Base-by-base conservation (phyloP, 2,797 vertebrate genomes). In the Poecilia wingei region DNA sequence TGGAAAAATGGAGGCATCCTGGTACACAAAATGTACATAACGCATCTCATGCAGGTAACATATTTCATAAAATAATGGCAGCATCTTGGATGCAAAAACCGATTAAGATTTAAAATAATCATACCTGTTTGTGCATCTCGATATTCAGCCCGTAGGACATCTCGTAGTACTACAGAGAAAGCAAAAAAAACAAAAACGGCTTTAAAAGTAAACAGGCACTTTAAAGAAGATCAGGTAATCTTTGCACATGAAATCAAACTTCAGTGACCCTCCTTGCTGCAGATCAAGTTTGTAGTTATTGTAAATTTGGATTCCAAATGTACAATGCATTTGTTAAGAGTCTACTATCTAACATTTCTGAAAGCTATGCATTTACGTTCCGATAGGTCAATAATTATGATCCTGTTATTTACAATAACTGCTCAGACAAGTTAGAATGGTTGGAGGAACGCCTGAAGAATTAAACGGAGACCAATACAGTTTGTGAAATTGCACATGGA, bases 61-160 rank as follows among this genome's bases (percentile, higher is more conserved):
- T 59, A 22, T 41, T 68, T 25, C 22, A 25, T 2, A 13, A 41
- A 39, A 41, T 39, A 41, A 68, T 39, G 16, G 18, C 61, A 22
- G 41, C 45, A 66, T 4, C 46, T 45, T 6, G 20, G 7, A 39
- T 33, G 33, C 64, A 61, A 61, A 71, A 6, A 25, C 28, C 3
- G 1, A 61, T n/a, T 4, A 46, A 18, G 28, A 22, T 53, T 31
- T 75, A 69, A 77, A 59, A 31, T 47, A 4, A 20, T 88, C 96
- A 80, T 89, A 98, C 98, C 97, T 99, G 98, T 94, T 99, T 99
- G 96, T 99, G 98, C 98, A 99, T 99, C 95, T 99, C 98, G 75
- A 99, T 99, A 84, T 99, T 99, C 89, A 99, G 94, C 81, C 98
- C 98, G 0, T 99, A 99, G 74, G 98, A 99, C 98, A 99, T 99